These are phyloP conservation scores for Xenopus laevis DNA, from an alignment of 2,113 vertebrate genomes.

Conservation along the genomic window DNA sequence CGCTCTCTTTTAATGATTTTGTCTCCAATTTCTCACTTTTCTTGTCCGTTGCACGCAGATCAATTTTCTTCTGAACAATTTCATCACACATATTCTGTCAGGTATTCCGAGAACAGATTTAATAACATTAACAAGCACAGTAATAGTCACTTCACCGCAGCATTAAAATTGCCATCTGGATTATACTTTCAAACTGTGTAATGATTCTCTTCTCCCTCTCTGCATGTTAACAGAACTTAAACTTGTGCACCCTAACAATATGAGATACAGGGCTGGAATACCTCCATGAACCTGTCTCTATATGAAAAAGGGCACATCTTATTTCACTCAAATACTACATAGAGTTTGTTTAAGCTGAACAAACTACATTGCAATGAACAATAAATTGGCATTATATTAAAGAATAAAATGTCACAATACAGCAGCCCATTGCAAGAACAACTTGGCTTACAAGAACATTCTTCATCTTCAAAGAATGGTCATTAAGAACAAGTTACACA, in stretches of 20 bases:
- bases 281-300: too few relatives aligned
- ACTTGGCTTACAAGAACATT: too few relatives aligned
- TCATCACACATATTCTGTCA: conserved; percentile 23
- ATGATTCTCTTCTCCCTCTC: not conserved
- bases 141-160: not conserved
- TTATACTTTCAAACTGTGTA: not conserved
- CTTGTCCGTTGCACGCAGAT: conserved; percentile 13
- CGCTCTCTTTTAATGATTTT: not conserved
- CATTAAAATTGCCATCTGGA: not conserved
- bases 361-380: not conserved
- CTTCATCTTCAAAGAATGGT: too few relatives aligned
- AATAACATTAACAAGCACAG: conserved; percentile 18
- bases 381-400: not conserved
- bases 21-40: not conserved
- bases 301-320: too few relatives aligned
- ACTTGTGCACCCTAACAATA: too few relatives aligned
- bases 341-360: not conserved
- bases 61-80: conserved; percentile 20
- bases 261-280: too few relatives aligned
- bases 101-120: conserved; percentile 20
- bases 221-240: not conserved
- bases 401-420: too few relatives aligned
- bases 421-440: too few relatives aligned
- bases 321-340: too few relatives aligned
- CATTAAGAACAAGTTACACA: too few relatives aligned